phyloP scores from a whole-genome alignment of 2,888 invertebrate genomes.

The Andrena marginata region DNA sequence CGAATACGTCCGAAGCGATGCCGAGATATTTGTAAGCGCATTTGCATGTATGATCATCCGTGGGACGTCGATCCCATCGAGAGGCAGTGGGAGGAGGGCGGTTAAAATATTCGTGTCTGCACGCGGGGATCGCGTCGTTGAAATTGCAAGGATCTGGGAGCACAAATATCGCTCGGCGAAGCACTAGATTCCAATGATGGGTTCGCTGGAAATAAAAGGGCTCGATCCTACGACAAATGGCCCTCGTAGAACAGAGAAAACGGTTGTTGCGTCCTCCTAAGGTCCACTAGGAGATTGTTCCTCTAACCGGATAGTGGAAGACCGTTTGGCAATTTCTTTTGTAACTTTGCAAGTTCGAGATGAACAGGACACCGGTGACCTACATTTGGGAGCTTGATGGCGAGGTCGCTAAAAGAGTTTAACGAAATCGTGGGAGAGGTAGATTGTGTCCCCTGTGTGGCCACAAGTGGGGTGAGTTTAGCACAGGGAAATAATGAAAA shows the following conservation, averaged over 20 bases:
- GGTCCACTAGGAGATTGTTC: not conserved
- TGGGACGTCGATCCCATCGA: not conserved
- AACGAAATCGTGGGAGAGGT: not conserved
- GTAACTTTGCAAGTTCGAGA: not conserved
- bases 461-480: too few relatives aligned
- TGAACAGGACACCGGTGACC: not conserved
- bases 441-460: too few relatives aligned
- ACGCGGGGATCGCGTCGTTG: not conserved
- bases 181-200: constrained; percentile 2
- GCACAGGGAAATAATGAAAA: too few relatives aligned
- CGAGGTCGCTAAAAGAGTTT: not conserved
- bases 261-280: not conserved
- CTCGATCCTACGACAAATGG: not conserved
- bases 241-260: not conserved
- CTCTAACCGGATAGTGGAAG: not conserved
- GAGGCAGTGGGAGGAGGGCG: not conserved
- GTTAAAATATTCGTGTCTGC: constrained; percentile 2
- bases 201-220: constrained; percentile 4
- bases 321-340: not conserved
- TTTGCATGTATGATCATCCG: constrained; percentile 50
- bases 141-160: not conserved
- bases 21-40: constrained; percentile 48
- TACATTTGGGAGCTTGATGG: not conserved
- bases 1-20: constrained; percentile 32
- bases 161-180: not conserved